Base-by-base conservation (phyloP, 35 echinoderm and acorn worm species). In the Apostichopus japonicus region DNA sequence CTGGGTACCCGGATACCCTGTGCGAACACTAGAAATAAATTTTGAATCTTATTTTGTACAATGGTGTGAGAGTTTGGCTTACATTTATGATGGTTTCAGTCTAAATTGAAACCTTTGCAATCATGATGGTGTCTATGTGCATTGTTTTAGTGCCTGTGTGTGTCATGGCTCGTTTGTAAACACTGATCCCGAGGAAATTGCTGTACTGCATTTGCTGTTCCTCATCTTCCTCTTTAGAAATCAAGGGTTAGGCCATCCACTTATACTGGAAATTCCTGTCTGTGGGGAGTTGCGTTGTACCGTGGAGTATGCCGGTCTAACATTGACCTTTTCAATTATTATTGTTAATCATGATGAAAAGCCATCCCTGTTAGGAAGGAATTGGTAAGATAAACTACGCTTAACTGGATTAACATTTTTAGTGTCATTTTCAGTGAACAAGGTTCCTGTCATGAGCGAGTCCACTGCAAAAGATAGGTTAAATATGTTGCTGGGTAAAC, bases 401-500 rank as follows among this genome's bases (percentile, higher is more conserved):
- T 84, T 19, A 84, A 84, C 53, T 84, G 24, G 55, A 57, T 56
- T 21, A 57, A 55, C 7, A 84, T 84, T 51, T 84, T 84, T 53
- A 84, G 81, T 84, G 81, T 84, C 81, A 55, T 1, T 51, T 5
- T 5, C 53, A 77, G 1, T 33, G 4, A 23, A 17, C 11, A 78
- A 21, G 77, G 21, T 78, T 4, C 22, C 25, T 17, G 77, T 11
- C 8, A 78, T 23, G 21, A 78, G 0, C 53, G 81, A 24, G 58
- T 86, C 24, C 15, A 65, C 6, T 86, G 83, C 83, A 59, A 56
- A 86, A 9, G 83, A 86, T 86, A 86, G 83, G 9, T 65, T 86
- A 24, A 54, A 86, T 86, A 44, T 86, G 10, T 59, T 86, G 57
- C 83, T 86, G 53, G 55, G 83, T 58, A 86, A 86, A 57, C 83